Conservation (phyloP, 2,888 invertebrate species). For the Disparrhopalites patrizii region DNA sequence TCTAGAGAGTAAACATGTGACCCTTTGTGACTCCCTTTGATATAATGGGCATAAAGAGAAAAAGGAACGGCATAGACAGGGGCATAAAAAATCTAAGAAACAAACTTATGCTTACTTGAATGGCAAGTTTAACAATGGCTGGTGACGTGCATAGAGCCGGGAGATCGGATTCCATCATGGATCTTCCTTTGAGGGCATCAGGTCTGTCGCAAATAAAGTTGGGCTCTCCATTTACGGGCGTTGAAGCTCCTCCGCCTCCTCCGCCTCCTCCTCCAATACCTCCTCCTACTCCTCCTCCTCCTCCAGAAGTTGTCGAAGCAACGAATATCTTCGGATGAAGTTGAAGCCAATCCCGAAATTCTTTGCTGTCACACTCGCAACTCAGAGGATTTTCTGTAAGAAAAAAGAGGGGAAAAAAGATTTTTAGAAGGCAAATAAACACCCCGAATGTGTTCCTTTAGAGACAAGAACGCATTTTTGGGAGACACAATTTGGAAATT, state of each 20-base stretch:
- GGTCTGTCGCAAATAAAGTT: slow-evolving; percentile 76
- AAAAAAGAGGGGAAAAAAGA: slow-evolving; percentile 16
- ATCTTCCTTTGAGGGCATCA: slow-evolving; percentile 68
- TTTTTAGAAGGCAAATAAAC: neutral
- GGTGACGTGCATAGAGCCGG: slow-evolving; percentile 81
- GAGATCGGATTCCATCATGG: slow-evolving; percentile 73
- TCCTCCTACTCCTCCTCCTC: slow-evolving; percentile 48
- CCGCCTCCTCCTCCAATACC: no score
- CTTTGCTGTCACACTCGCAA: slow-evolving; percentile 85
- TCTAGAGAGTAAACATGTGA: no score
- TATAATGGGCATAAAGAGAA: no score
- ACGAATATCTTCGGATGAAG: slow-evolving; percentile 73
- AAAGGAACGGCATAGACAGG: neutral
- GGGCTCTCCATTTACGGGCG: slow-evolving; percentile 34
- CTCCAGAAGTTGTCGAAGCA: slow-evolving; percentile 59
- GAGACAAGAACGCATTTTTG: neutral
- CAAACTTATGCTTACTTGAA: slow-evolving; percentile 61
- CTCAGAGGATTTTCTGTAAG: slow-evolving; percentile 72
- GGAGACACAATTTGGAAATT: slow-evolving; percentile 3
- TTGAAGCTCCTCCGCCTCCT: no score
- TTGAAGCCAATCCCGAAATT: slow-evolving; percentile 87
- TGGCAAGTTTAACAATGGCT: slow-evolving; percentile 74
- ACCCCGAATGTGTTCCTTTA: neutral
- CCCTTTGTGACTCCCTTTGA: no score
- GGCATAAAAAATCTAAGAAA: no score